Base-by-base conservation (phyloP, 2,113 vertebrate species). In the Leuciscus idus region DNA sequence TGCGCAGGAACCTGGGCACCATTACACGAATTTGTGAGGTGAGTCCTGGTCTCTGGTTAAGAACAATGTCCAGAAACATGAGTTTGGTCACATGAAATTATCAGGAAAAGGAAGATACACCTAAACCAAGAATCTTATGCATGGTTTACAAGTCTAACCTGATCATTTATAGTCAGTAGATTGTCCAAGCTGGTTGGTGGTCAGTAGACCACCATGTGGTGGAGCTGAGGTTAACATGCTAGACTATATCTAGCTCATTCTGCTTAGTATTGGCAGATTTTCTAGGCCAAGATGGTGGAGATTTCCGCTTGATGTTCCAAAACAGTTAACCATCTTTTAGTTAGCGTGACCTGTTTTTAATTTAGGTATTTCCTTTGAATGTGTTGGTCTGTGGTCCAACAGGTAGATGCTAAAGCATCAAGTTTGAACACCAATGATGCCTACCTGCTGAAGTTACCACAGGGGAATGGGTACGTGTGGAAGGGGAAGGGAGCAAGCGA, bases 1-100 rank as follows among this genome's bases (percentile, higher is more conserved):
- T 97, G 61, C 96, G 96, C 76, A 94, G 93, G 89, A 98, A 97
- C 91, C 91, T 97, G 70, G 94, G 93, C 15, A 91, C 92, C 21
- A 94, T 96, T 91, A 98, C 97, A 28, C 96, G 97, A 86, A 97
- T 98, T 57, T 93, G 93, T 0, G 97, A 98, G 96, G 97, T 97
- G 82, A 95, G 43, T 50, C 62, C 3, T 26, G 81, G 26, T 48
- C 28, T 55, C 64, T 33, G 28, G 5, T 68, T 5, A 30, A 26
- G 43, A n/a, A 26, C 21, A 26, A 26, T 48, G n/a, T 7, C 6
- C 43, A 75, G 12, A 73, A n/a, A 46, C 36, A 72, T n/a, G 68
- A 7, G 21, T 46, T 73, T 73, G 70, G 70, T 43, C 70, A n/a
- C 30, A 39, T 39, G 19, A 72, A 72, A 39, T 72, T 5, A 39